Conservation (phyloP, 2,797 vertebrate species). For the Argya squamiceps region DNA sequence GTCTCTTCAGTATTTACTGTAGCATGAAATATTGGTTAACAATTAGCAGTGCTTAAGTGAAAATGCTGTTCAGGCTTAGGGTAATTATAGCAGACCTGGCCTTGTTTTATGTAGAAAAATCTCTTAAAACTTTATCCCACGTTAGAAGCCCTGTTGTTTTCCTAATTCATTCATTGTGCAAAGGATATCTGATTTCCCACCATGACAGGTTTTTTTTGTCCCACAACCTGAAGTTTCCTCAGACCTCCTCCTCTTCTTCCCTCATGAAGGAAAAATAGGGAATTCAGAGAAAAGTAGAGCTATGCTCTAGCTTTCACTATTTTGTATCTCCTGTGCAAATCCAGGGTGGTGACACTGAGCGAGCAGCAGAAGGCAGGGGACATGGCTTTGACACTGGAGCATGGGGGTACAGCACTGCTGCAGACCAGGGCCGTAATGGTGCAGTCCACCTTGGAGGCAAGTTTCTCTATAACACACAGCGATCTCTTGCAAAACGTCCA, state of each 20-base stretch:
- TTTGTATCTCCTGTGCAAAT: slow-evolving; percentile 1
- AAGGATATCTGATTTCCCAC: not conserved
- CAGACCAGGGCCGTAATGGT: not conserved
- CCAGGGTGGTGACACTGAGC: not conserved
- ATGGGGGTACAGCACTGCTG: not conserved
- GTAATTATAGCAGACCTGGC: not conserved
- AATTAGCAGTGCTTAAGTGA: not conserved
- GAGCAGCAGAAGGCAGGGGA: not conserved
- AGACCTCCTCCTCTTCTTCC: not conserved
- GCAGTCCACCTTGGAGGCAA: slow-evolving; percentile 42
- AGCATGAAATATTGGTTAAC: not conserved
- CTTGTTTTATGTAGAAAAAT: not conserved
- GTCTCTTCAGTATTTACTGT: not conserved
- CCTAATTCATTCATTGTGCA: not conserved
- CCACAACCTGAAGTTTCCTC: not conserved
- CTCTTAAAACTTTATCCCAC: not conserved
- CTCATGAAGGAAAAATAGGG: not conserved
- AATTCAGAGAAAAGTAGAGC: not conserved
- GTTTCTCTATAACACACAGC: slow-evolving; percentile 2
- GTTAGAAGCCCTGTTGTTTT: not conserved
- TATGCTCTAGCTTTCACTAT: slow-evolving; percentile 11
- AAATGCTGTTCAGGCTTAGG: not conserved
- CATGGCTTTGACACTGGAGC: not conserved
- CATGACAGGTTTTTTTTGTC: not conserved
- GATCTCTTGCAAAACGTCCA: slow-evolving; percentile 27